Evolutionary conservation across 2,888 invertebrate genomes (phyloP), one percentile per base, ranked within the genome.

Genomic region (Brenthis hecate): DNA sequence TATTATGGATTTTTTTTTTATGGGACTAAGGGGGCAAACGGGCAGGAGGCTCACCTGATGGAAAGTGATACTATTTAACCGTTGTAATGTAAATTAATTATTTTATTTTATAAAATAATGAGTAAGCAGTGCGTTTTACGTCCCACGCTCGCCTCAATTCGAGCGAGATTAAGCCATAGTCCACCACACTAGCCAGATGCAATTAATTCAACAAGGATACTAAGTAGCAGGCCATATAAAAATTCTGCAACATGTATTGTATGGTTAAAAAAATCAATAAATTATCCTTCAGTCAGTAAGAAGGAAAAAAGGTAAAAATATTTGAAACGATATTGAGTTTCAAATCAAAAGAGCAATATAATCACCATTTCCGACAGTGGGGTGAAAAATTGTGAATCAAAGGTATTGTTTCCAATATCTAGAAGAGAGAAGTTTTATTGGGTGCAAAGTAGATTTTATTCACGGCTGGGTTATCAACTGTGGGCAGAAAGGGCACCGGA

Each of bases 361-460:
- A 88, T 88, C 85, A 76, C 77, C 80, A 80, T 85, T 88, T 88
- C 32, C n/a, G 60, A 32, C 78, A 62, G 53, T 43, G 23, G 79
- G 81, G 80, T 82, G 84, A 86, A 84, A 89, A 89, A 89, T 89
- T 87, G 87, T 83, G 84, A 88, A 84, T 87, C 89, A 88, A 88
- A 90, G 88, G 85, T 83, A 89, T 91, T 92, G 91, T 92, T 91
- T 92, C 88, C 91, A 90, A 91, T 89, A 89, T 88, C 86, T 77
- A 72, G 77, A 81, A 84, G 84, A 85, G 89, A 84, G 86, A 89
- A 90, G 84, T 91, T 91, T 91, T 91, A 91, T 91, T 88, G 87
- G 85, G 88, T 86, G 87, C 90, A 89, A 91, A 91, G 92, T 91
- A 88, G 86, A 87, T 86, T 89, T 92, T 89, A 91, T 89, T 91